These are phyloP conservation scores for Chiloscyllium plagiosum DNA, from an alignment of 2,113 vertebrate species.

Conservation along the genomic window DNA sequence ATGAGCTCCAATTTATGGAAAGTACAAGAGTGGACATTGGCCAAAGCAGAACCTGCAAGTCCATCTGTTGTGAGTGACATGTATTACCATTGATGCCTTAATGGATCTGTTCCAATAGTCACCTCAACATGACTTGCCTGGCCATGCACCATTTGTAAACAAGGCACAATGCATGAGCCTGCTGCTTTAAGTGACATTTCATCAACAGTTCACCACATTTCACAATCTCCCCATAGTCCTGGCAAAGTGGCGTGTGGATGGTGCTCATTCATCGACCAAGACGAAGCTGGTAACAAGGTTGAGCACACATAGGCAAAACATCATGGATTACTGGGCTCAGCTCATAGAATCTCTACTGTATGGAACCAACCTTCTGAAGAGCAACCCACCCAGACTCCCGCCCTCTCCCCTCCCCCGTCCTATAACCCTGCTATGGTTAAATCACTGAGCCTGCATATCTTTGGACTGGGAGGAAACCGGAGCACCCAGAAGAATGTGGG, in stretches of 20 bases:
- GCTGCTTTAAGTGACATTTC: neutral
- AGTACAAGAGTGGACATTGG: too few relatives aligned
- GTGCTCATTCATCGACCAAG: neutral
- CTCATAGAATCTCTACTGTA: too few relatives aligned
- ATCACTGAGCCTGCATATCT: too few relatives aligned
- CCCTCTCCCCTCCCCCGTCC: too few relatives aligned
- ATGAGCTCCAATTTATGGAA: too few relatives aligned
- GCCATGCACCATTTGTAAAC: neutral
- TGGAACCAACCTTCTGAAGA: too few relatives aligned
- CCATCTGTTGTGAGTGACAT: neutral
- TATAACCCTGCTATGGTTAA: too few relatives aligned
- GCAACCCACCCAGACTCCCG: too few relatives aligned
- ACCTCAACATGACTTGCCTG: neutral
- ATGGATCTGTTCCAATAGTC: neutral
- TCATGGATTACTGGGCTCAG: neutral
- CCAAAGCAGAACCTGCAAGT: neutral
- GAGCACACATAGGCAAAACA: neutral
- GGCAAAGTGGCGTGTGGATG: neutral
- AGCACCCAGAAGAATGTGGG: too few relatives aligned
- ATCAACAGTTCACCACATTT: slow-evolving; percentile 17
- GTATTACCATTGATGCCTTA: neutral
- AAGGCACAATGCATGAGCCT: neutral
- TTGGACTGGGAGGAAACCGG: too few relatives aligned
- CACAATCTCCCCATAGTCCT: neutral
- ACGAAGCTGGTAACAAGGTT: neutral